Evolutionary conservation across 2,888 invertebrate genomes (phyloP), one percentile per base, ranked within the genome.

Genomic region (Lucinisca nassula): DNA sequence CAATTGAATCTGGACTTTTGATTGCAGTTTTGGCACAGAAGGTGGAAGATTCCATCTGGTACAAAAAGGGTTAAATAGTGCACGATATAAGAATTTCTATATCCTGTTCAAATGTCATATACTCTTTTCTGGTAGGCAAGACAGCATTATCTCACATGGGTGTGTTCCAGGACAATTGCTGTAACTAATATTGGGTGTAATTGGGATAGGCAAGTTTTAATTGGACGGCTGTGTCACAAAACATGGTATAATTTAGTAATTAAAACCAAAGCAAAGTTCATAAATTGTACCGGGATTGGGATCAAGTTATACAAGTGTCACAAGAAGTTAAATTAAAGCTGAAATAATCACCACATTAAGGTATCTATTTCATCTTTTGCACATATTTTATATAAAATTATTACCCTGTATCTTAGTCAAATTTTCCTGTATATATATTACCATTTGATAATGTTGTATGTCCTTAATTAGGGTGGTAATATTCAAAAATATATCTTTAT

Each of bases 221-320:
- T 84, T 84, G 84, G 79, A 49, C 38, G 38, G 49, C 73, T 40
- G 51, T 79, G 27, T 32, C 49, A 75, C 27, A 79, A 83, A 61
- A 32, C 75, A 61, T 78, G 24, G 49, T 45, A 51, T 76, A 76
- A 80, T 84, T 80, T 80, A 49, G 55, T 88, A 88, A 88, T 88
- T 88, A 85, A 85, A 61, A 76, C 32, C 27, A 87, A 76, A 82
- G 81, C 70, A 70, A 82, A 72, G 82, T 58, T 67, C 73, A 84
- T 84, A 88, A 88, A 88, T 88, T 79, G 82, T 49, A 72, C 61
- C 4, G 4, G 27, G 74, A 83, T 85, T 82, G 61, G 70, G 77
- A 83, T 85, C 82, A 61, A 24, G 27, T 49, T 27, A 37, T 74
- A 51, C 74, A 82, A 51, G 55, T 85, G 82, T 79, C 82, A 84